These are phyloP conservation scores for Scaptodrosophila lebanonensis DNA, from an alignment of 1,140 invertebrate genomes.

Conservation along the genomic window DNA sequence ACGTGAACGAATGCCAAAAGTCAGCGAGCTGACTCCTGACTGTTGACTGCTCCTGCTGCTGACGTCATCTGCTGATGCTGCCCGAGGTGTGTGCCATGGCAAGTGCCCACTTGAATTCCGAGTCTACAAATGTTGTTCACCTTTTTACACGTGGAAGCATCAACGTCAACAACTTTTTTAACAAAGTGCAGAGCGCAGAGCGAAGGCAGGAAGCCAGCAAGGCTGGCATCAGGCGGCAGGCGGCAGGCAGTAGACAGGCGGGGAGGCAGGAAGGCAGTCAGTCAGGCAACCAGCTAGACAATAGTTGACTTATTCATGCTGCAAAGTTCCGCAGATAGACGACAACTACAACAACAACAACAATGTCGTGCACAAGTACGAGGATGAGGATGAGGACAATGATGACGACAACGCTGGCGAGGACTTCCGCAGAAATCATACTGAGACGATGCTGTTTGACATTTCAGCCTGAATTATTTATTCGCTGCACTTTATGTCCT, in stretches of 20 bases:
- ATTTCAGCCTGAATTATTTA: conserved; percentile 72
- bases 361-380: neutral
- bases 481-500: conserved; percentile 52
- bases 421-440: conserved; percentile 71
- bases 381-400: neutral
- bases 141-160: conserved; percentile 69
- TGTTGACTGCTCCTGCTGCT: conserved; percentile 13
- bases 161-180: conserved; percentile 73
- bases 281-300: conserved; percentile 32
- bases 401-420: conserved; percentile 26
- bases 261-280: neutral
- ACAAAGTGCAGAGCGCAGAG: conserved; percentile 41
- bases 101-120: conserved; percentile 64
- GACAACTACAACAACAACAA: conserved; percentile 7
- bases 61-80: conserved; percentile 12
- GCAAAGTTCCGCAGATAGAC: conserved; percentile 49
- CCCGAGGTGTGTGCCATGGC: conserved; percentile 21
- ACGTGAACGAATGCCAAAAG: conserved; percentile 60
- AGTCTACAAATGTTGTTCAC: conserved; percentile 72
- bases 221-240: neutral
- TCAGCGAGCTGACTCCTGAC: conserved; percentile 45
- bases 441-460: conserved; percentile 67
- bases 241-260: conserved; percentile 21
- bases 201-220: too few relatives aligned
- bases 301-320: conserved; percentile 68